A percentile compares a stretch with the other conserved stretches of the same genome.
phyloP scores from a whole-genome alignment of 2,113 vertebrate genomes.

The Sinocyclocheilus maitianheensis region DNA sequence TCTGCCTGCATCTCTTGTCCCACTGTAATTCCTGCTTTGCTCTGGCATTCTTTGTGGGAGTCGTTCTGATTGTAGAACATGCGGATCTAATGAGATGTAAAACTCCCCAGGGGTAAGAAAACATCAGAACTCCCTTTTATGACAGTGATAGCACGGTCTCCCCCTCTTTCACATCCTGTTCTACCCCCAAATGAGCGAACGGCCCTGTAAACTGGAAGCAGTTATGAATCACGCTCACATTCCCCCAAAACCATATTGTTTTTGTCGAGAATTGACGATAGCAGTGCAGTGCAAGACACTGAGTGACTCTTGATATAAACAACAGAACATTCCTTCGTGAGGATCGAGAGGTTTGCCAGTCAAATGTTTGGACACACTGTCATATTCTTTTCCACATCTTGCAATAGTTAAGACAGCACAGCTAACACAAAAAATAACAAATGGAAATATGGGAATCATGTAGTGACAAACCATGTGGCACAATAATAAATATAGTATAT shows the following conservation, averaged over 20 bases:
- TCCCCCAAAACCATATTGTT: background rate
- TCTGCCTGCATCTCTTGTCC: background rate
- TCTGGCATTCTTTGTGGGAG: conserved; percentile 48
- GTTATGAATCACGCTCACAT: background rate
- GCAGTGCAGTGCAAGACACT: background rate
- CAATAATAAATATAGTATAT: background rate
- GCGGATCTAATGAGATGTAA: conserved; percentile 37
- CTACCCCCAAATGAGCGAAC: background rate
- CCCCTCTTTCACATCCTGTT: background rate
- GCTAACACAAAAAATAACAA: background rate
- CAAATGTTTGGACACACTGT: background rate
- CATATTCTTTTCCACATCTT: background rate
- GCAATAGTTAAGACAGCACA: background rate
- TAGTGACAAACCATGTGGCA: background rate
- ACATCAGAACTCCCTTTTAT: conserved; percentile 31
- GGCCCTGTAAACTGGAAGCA: background rate
- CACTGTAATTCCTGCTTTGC: background rate
- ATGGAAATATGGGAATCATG: background rate
- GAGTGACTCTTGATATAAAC: background rate
- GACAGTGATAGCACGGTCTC: background rate
- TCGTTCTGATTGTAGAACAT: conserved; percentile 34
- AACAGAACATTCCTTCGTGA: background rate
- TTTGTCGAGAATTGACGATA: background rate
- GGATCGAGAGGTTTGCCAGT: background rate
- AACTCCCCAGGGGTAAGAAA: conserved; percentile 31